Evolutionary conservation across 2,797 vertebrate genomes (phyloP).

Genomic region (Alcedo quadribrachys): DNA sequence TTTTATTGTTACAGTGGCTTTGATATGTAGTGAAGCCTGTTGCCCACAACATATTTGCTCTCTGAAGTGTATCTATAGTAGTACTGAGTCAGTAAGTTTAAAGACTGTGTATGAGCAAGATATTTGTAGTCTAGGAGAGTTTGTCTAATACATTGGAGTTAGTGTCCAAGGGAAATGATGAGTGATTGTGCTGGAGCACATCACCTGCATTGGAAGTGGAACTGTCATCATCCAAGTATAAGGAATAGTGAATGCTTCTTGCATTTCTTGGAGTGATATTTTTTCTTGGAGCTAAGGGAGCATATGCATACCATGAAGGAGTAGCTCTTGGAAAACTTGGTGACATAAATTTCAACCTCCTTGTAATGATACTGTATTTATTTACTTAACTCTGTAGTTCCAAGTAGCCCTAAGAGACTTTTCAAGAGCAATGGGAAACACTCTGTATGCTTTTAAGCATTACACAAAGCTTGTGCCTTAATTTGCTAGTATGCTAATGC

Average conservation of each 20-base stretch:
- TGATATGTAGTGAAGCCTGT: slow-evolving; percentile 24
- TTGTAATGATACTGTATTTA: slow-evolving; percentile 17
- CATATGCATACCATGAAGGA: neutral
- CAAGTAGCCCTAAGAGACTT: slow-evolving; percentile 32
- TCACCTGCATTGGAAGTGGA: neutral
- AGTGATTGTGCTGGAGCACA: neutral
- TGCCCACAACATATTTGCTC: slow-evolving; percentile 9
- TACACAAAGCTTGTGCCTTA: slow-evolving; percentile 57
- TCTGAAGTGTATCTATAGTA: slow-evolving; percentile 41
- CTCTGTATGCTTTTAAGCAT: slow-evolving; percentile 26
- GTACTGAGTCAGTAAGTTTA: slow-evolving; percentile 36
- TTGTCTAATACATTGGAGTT: slow-evolving; percentile 10
- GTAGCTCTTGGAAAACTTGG: slow-evolving; percentile 8
- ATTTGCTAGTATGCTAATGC: slow-evolving; percentile 39
- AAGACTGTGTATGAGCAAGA: slow-evolving; percentile 28
- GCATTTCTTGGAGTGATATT: neutral
- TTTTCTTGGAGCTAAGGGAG: neutral
- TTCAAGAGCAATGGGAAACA: slow-evolving; percentile 11
- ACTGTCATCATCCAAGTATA: neutral
- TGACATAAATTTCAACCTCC: slow-evolving; percentile 7
- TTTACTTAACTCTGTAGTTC: slow-evolving; percentile 19
- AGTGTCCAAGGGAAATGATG: neutral
- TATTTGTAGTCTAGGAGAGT: slow-evolving; percentile 42
- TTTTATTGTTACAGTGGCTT: slow-evolving; percentile 3
- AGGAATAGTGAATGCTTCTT: neutral